Evolutionary conservation across 53 echinoderm and acorn worm genomes (phyloP).

Genomic region (Mesocentrotus franciscanus): DNA sequence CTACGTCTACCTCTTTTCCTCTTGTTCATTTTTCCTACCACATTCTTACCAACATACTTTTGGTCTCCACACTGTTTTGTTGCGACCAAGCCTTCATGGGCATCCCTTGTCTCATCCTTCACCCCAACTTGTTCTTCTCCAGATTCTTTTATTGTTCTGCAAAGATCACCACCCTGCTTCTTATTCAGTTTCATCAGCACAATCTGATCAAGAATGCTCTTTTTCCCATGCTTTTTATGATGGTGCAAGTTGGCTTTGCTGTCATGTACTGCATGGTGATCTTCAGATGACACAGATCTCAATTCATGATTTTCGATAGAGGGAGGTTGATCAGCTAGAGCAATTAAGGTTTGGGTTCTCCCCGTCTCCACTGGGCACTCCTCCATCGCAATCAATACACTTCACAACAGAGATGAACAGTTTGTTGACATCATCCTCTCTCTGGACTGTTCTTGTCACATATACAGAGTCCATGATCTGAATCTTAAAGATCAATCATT

Average conservation of each 20-base stretch:
- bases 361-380: not conserved
- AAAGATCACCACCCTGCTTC: not conserved
- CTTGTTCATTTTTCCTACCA: not conserved
- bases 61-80: not conserved
- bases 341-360: not conserved
- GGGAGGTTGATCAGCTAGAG: not conserved
- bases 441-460: not conserved
- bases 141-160: not conserved
- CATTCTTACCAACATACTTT: not conserved
- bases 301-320: not conserved
- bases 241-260: not conserved
- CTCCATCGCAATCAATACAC: not conserved
- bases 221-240: not conserved
- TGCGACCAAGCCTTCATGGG: not conserved
- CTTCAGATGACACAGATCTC: not conserved
- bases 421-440: not conserved
- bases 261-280: not conserved
- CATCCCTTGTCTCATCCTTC: not conserved
- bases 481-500: not conserved
- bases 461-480: not conserved
- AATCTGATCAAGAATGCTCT: slow-evolving; percentile 35
- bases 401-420: not conserved
- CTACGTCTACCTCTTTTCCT: slow-evolving; percentile 21
- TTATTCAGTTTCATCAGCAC: slow-evolving; percentile 21
- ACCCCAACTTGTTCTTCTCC: not conserved